Conservation (phyloP, 2,113 vertebrate genomes). For the Gambusia affinis region DNA sequence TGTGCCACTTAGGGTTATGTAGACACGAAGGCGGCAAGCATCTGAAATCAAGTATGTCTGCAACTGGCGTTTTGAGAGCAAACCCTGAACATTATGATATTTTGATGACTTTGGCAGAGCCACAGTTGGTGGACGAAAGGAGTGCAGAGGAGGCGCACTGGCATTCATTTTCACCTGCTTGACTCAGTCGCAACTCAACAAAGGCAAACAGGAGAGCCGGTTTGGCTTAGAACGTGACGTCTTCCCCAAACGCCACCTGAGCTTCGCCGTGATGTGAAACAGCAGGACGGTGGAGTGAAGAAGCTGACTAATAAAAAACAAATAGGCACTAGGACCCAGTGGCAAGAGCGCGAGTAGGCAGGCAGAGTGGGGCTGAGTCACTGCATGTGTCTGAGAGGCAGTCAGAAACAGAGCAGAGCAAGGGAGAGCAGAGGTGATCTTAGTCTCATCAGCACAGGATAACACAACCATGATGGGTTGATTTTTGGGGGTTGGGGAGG, state of each 20-base stretch:
- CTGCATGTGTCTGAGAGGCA: constrained; percentile 80
- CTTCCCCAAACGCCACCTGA: constrained; percentile 12
- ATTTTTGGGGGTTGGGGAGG: constrained; percentile 64
- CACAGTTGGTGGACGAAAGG: not conserved
- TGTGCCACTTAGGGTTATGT: not conserved
- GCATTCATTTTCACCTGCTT: constrained; percentile 5
- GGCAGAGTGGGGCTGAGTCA: constrained; percentile 83
- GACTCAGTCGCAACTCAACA: not conserved
- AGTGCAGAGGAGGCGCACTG: not conserved
- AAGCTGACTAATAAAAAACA: not conserved
- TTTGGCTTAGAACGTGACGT: constrained; percentile 11
- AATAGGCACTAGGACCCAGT: constrained; percentile 79
- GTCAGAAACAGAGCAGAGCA: constrained; percentile 73
- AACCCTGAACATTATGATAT: not conserved
- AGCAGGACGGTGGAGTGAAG: constrained; percentile 34
- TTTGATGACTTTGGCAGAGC: not conserved
- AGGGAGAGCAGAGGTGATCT: constrained; percentile 82
- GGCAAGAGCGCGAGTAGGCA: constrained; percentile 47
- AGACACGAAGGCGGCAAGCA: not conserved
- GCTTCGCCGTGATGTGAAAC: constrained; percentile 13
- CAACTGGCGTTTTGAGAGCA: not conserved
- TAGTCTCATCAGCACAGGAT: constrained; percentile 79
- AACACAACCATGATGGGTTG: constrained; percentile 84
- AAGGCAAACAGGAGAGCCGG: not conserved
- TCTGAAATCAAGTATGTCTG: not conserved